A percentile compares a stretch with the other conserved stretches of the same genome.
These are phyloP conservation scores for Reticulitermes lucifugus DNA, from an alignment of 2,888 invertebrate genomes.

Conservation along the genomic window DNA sequence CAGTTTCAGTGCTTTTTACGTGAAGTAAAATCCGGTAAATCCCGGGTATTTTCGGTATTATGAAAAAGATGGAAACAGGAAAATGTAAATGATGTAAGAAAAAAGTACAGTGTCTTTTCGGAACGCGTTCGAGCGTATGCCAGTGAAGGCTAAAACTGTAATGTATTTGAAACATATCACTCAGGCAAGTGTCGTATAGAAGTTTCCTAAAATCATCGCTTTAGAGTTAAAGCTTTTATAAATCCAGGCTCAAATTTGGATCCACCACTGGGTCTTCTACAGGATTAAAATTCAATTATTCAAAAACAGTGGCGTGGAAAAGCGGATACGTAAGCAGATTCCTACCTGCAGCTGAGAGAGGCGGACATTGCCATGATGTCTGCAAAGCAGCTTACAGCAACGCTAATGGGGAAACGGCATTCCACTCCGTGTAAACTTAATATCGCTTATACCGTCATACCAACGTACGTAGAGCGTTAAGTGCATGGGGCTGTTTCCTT, in stretches of 20 bases:
- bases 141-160: too few relatives aligned
- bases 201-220: too few relatives aligned
- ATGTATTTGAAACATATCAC: too few relatives aligned
- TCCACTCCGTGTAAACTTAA: neutral
- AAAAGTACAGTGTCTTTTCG: too few relatives aligned
- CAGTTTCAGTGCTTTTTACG: too few relatives aligned
- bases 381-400: neutral
- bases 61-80: too few relatives aligned
- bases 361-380: constrained; percentile 1
- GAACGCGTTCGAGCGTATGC: too few relatives aligned
- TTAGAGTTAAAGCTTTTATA: too few relatives aligned
- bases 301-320: constrained; percentile 9
- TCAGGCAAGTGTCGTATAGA: too few relatives aligned
- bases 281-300: constrained; percentile 11
- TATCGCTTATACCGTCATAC: neutral
- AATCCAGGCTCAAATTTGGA: neutral
- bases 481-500: neutral
- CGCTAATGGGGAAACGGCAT: constrained; percentile 10
- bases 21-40: too few relatives aligned
- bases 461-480: neutral
- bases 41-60: too few relatives aligned
- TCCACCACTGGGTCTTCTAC: neutral
- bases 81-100: too few relatives aligned
- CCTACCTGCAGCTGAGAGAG: neutral
- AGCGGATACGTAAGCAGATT: neutral